A percentile compares a stretch with the other conserved stretches of the same genome.
These are phyloP conservation scores for Caenorhabditis becei DNA, from an alignment of 2,888 invertebrate genomes.

Conservation along the genomic window DNA sequence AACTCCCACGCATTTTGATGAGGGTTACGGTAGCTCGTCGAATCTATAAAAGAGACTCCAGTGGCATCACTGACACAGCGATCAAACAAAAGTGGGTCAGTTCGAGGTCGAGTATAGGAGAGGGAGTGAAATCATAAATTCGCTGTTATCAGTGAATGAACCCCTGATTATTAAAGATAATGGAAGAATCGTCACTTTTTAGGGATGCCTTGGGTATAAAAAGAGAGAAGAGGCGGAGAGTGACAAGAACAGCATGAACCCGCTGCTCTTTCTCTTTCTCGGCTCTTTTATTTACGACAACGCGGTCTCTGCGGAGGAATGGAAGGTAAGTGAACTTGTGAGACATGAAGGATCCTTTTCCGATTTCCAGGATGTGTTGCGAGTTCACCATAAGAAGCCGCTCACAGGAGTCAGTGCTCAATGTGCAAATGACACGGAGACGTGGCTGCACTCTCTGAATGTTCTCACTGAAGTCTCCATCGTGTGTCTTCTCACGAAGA, in stretches of 20 bases:
- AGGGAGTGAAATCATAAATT: slow-evolving; percentile 8
- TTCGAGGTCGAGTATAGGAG: not conserved
- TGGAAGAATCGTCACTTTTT: slow-evolving; percentile 5
- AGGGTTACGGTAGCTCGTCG: not conserved
- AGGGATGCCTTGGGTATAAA: slow-evolving; percentile 1
- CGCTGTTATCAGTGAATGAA: slow-evolving; percentile 1
- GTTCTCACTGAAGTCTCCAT: slow-evolving; percentile 10
- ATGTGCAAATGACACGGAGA: slow-evolving; percentile 41
- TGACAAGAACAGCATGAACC: slow-evolving; percentile 8
- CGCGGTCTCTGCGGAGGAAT: not conserved
- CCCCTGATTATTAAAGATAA: not conserved
- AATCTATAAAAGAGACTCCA: not conserved
- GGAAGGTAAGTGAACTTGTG: slow-evolving; percentile 14
- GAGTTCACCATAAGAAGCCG: not conserved
- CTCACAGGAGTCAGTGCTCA: slow-evolving; percentile 9
- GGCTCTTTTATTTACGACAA: not conserved
- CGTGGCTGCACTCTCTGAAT: slow-evolving; percentile 32
- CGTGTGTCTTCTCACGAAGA: slow-evolving; percentile 38
- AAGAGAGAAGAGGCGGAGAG: not conserved
- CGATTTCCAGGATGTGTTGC: not conserved
- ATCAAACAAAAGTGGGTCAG: not conserved
- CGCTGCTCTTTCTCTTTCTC: not conserved
- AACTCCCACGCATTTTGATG: slow-evolving; percentile 5
- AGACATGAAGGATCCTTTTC: too few species aligned
- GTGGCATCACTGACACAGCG: not conserved